Conservation (phyloP, 2,888 invertebrate genomes). For the Dermolepida albohirtum region DNA sequence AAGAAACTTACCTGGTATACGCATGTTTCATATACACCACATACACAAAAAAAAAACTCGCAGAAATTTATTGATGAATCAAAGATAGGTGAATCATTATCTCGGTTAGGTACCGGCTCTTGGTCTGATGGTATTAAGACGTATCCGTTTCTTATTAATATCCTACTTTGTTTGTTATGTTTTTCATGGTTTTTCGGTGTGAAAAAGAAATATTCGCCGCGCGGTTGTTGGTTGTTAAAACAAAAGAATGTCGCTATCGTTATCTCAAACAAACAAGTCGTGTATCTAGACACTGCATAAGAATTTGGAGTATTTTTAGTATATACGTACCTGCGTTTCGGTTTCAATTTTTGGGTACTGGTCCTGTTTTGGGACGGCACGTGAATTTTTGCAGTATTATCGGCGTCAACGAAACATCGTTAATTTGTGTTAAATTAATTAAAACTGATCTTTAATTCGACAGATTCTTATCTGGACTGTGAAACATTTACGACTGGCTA, state of each 20-base stretch:
- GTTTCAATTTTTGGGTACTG: too few species aligned
- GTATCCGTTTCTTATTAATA: slow-evolving; percentile 1
- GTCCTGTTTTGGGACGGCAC: too few species aligned
- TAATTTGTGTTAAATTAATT: slow-evolving; percentile 4
- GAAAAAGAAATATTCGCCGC: slow-evolving; percentile 23
- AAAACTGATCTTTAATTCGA: too few species aligned
- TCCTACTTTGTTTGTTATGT: too few species aligned
- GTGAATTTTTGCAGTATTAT: too few species aligned
- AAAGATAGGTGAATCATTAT: slow-evolving; percentile 1
- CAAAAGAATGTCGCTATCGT: slow-evolving; percentile 33
- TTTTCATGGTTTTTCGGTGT: neutral
- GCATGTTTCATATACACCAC: neutral
- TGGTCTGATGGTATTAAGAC: slow-evolving; percentile 4
- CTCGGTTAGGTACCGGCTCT: neutral
- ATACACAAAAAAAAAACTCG: neutral
- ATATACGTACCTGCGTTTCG: slow-evolving; percentile 4
- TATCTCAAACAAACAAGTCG: slow-evolving; percentile 29
- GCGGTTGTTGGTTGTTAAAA: neutral
- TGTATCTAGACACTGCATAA: slow-evolving; percentile 21
- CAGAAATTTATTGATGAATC: slow-evolving; percentile 8
- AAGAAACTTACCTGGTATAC: neutral
- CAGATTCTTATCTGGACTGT: too few species aligned
- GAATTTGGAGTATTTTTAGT: slow-evolving; percentile 32
- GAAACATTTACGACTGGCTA: too few species aligned
- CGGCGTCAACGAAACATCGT: neutral